Evolutionary conservation across 2,888 invertebrate species (phyloP).

Genomic region (Lepidocyrtoides sp.): DNA sequence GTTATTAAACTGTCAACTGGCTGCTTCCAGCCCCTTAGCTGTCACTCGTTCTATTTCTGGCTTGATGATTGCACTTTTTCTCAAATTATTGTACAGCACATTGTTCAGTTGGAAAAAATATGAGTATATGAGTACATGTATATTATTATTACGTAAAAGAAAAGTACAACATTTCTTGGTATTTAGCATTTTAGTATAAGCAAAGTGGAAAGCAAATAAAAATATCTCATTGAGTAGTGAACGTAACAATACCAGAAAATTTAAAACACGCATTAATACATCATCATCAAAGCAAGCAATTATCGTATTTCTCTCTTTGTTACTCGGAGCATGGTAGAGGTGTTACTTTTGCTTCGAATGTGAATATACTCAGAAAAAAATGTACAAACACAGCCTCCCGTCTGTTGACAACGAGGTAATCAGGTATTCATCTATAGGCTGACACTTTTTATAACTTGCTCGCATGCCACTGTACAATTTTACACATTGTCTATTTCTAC

Average conservation of each 20-base stretch:
- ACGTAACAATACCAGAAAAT: too few relatives aligned
- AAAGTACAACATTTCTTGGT: too few relatives aligned
- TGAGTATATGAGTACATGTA: too few relatives aligned
- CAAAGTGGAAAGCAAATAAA: too few relatives aligned
- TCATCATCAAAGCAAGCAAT: neutral
- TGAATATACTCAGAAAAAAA: neutral
- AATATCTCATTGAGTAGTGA: too few relatives aligned
- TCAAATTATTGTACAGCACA: too few relatives aligned
- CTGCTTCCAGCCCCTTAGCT: constrained; percentile 30
- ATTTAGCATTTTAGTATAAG: too few relatives aligned
- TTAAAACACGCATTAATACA: neutral
- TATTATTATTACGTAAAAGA: too few relatives aligned
- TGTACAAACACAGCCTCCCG: constrained; percentile 32
- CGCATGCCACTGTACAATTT: too few relatives aligned
- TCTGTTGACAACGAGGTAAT: constrained; percentile 47
- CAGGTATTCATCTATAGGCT: neutral
- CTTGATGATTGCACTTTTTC: constrained; percentile 39
- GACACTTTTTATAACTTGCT: neutral
- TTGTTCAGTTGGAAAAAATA: too few relatives aligned
- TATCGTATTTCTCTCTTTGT: neutral
- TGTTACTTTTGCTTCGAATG: neutral
- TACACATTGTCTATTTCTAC: too few relatives aligned
- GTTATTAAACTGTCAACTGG: constrained; percentile 77
- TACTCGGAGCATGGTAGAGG: neutral
- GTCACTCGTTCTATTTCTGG: constrained; percentile 22